Evolutionary conservation across 2,113 vertebrate species (phyloP).

Genomic region (Protobothrops flavoviridis): DNA sequence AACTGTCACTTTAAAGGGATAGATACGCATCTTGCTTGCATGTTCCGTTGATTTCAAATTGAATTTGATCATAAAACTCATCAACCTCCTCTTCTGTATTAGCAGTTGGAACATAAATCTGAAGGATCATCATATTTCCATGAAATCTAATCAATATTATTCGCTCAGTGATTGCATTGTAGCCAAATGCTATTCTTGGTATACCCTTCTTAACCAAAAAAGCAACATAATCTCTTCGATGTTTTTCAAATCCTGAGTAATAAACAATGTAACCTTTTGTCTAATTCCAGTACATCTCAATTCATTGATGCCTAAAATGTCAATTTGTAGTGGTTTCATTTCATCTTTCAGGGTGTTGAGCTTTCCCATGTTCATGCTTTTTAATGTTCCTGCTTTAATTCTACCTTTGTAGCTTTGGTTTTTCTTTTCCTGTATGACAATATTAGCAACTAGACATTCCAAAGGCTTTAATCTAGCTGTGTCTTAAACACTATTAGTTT

Average conservation of each 20-base stretch:
- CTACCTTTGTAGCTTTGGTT: not conserved
- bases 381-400: not conserved
- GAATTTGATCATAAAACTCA: not conserved
- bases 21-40: not conserved
- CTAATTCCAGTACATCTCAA: not conserved
- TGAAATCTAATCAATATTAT: not conserved
- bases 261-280: not conserved
- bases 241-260: not conserved
- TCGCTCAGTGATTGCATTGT: not conserved
- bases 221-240: not conserved
- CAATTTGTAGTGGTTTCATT: not conserved
- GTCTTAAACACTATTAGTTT: not conserved
- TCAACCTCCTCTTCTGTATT: not conserved
- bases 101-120: not conserved
- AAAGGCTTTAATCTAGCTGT: not conserved
- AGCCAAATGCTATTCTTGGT: not conserved
- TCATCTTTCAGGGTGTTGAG: not conserved
- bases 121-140: not conserved
- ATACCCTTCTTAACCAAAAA: not conserved
- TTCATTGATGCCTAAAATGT: not conserved
- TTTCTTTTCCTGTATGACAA: not conserved
- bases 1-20: not conserved
- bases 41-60: not conserved
- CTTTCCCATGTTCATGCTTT: not conserved
- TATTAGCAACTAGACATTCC: not conserved